phyloP scores from a whole-genome alignment of 1,140 invertebrate species.

The Schlechtendalia chinensis region DNA sequence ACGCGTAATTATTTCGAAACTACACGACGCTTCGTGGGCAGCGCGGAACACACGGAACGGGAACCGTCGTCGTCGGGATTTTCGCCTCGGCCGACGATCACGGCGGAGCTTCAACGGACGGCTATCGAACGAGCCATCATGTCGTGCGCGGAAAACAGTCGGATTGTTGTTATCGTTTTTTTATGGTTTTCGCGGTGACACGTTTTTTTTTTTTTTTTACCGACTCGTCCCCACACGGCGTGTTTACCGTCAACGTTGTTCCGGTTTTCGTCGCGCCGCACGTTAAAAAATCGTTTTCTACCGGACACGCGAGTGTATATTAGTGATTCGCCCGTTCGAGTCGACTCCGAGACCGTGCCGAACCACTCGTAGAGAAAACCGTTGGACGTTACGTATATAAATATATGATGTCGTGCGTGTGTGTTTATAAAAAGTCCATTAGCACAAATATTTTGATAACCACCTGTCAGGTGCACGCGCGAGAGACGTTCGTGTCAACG shows the following conservation, averaged over 20 bases:
- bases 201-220: slow-evolving; percentile 27
- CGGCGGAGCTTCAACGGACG: neutral
- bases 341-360: neutral
- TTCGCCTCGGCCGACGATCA: too few species aligned
- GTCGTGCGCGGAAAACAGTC: neutral
- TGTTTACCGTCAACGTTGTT: neutral
- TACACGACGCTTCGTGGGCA: too few species aligned
- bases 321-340: neutral
- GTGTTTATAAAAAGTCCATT: slow-evolving; percentile 31
- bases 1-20: too few species aligned
- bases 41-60: too few species aligned
- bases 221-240: neutral
- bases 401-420: too few species aligned
- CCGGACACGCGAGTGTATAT: neutral
- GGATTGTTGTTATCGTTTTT: too few species aligned
- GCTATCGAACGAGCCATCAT: neutral
- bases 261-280: neutral
- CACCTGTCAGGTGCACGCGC: slow-evolving; percentile 47
- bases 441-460: slow-evolving; percentile 49
- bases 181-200: slow-evolving; percentile 12
- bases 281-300: neutral
- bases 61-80: too few species aligned
- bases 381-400: neutral
- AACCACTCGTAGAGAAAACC: slow-evolving; percentile 13
- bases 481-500: slow-evolving; percentile 16